phyloP scores from a whole-genome alignment of 2,797 vertebrate genomes.

The Pseudocheirus occidentalis region DNA sequence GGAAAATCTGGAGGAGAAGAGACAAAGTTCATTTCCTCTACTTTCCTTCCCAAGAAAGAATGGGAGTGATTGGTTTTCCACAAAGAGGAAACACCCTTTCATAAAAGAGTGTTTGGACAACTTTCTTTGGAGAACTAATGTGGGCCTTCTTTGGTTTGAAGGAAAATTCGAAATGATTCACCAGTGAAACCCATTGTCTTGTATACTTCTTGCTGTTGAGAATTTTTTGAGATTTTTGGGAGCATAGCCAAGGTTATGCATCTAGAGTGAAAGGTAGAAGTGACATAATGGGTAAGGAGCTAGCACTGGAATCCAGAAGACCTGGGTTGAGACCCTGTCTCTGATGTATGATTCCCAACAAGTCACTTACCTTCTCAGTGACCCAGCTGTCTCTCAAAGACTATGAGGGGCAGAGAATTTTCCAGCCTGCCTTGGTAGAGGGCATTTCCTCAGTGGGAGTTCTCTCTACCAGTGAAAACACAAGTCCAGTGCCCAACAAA shows the following conservation, averaged over 20 bases:
- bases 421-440: neutral
- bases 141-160: neutral
- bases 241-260: neutral
- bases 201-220: neutral
- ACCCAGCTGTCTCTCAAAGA: neutral
- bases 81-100: neutral
- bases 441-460: neutral
- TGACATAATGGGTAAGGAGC: neutral
- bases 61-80: neutral
- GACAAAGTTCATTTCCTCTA: neutral
- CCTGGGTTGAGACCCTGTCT: neutral
- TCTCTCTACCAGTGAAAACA: neutral
- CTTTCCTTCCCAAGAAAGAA: neutral
- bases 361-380: neutral
- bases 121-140: neutral
- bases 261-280: neutral
- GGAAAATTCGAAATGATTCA: neutral
- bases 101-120: neutral
- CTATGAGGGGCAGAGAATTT: neutral
- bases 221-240: neutral
- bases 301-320: neutral
- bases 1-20: neutral
- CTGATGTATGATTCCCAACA: neutral
- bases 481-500: neutral
- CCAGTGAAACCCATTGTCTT: neutral